phyloP scores from a whole-genome alignment of 2,113 vertebrate genomes.

The Pseudopipra pipra region DNA sequence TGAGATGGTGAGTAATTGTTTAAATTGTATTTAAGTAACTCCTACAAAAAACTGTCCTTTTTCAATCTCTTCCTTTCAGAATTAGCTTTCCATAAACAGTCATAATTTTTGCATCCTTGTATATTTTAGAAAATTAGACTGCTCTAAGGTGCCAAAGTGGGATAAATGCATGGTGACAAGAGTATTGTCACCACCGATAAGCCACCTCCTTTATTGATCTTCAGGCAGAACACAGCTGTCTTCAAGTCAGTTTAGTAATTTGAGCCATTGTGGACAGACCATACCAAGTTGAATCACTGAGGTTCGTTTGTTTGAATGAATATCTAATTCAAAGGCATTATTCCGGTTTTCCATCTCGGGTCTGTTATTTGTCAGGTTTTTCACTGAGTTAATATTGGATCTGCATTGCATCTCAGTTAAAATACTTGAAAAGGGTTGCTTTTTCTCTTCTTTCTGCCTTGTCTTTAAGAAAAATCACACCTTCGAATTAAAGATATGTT shows the following conservation, averaged over 20 bases:
- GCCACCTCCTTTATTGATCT: neutral
- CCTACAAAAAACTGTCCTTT: neutral
- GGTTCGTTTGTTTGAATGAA: neutral
- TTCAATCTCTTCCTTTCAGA: neutral
- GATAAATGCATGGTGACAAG: neutral
- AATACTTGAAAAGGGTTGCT: neutral
- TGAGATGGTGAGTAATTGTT: neutral
- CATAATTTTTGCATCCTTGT: neutral
- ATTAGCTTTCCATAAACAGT: neutral
- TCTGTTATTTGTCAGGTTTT: neutral
- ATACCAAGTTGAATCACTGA: neutral
- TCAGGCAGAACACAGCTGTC: neutral
- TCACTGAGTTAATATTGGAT: neutral
- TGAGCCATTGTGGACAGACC: neutral
- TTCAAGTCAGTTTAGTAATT: neutral
- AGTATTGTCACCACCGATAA: neutral
- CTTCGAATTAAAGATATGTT: neutral
- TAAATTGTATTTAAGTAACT: neutral
- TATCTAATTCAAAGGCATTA: neutral
- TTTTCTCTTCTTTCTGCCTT: neutral
- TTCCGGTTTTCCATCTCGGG: neutral
- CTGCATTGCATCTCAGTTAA: neutral
- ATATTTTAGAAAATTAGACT: neutral
- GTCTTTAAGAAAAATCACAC: neutral
- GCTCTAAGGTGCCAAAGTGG: neutral